These are phyloP conservation scores for Cecidostiba fungosa DNA, from an alignment of 2,888 invertebrate species.

Conservation along the genomic window DNA sequence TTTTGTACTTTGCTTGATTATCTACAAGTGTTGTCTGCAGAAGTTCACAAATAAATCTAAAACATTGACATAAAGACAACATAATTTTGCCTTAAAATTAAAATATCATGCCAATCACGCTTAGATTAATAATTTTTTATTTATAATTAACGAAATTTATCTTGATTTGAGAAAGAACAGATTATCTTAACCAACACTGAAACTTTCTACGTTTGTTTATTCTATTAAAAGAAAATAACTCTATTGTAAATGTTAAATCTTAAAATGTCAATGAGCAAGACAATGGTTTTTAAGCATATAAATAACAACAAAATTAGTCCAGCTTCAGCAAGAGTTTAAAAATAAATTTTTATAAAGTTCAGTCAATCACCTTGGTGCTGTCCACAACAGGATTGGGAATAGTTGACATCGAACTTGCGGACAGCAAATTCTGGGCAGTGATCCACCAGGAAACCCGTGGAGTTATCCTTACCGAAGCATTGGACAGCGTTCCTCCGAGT, in stretches of 20 bases:
- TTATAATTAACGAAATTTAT: too few relatives aligned
- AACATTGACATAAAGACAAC: too few relatives aligned
- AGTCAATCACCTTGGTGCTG: constrained; percentile 33
- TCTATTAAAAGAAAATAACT: too few relatives aligned
- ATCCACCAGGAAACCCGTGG: constrained; percentile 65
- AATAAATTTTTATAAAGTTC: neutral
- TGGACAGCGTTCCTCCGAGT: constrained; percentile 66
- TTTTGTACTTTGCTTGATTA: too few relatives aligned
- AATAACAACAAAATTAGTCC: neutral
- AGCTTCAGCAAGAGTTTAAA: neutral
- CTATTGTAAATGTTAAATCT: neutral
- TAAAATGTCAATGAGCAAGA: neutral
- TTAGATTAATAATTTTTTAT: too few relatives aligned
- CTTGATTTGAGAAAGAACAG: too few relatives aligned
- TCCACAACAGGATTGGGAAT: constrained; percentile 18
- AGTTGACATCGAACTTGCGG: constrained; percentile 60
- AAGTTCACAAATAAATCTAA: too few relatives aligned
- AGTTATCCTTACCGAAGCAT: constrained; percentile 63
- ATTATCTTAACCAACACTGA: too few relatives aligned
- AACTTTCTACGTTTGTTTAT: too few relatives aligned
- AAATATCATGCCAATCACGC: too few relatives aligned
- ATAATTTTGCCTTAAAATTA: too few relatives aligned
- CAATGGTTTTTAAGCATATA: neutral
- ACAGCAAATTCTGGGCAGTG: constrained; percentile 65
- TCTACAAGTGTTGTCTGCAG: too few relatives aligned